These are phyloP conservation scores for Leptobrachium leishanense DNA, from an alignment of 2,113 vertebrate species.

Conservation along the genomic window DNA sequence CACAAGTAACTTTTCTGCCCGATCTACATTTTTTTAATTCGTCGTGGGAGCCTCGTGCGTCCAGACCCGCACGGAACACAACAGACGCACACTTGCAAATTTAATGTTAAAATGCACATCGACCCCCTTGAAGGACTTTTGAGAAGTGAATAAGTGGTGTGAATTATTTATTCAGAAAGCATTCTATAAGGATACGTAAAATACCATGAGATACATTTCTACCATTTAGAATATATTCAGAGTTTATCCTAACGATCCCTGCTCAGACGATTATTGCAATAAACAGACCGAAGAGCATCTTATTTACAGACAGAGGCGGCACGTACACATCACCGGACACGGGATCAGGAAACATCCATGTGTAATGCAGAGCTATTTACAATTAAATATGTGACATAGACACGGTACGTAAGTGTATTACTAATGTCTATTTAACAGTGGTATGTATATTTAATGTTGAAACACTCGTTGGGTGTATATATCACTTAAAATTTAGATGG, in stretches of 20 bases:
- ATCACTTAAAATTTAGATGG: constrained; percentile 18
- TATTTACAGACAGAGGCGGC: constrained; percentile 4
- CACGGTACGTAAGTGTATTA: constrained; percentile 31
- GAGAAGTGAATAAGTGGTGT: constrained; percentile 26
- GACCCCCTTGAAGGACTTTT: neutral
- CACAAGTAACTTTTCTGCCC: too few relatives aligned
- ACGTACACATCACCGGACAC: constrained; percentile 8
- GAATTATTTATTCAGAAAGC: constrained; percentile 38
- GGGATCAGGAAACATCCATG: constrained; percentile 19
- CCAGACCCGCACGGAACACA: neutral
- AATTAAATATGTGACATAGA: constrained; percentile 5
- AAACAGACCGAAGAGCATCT: neutral
- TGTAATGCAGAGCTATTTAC: constrained; percentile 5
- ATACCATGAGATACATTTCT: constrained; percentile 19
- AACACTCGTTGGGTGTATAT: constrained; percentile 22
- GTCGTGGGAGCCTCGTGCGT: neutral
- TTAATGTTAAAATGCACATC: constrained; percentile 1
- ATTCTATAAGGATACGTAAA: constrained; percentile 20
- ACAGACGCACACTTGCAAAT: neutral
- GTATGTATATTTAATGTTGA: constrained; percentile 47
- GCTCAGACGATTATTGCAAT: constrained; percentile 3
- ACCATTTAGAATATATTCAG: constrained; percentile 2
- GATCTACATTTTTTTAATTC: neutral
- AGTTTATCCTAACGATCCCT: constrained; percentile 8
- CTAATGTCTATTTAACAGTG: constrained; percentile 33